Evolutionary conservation across 1,140 invertebrate species (phyloP).

Genomic region (Drosophila truncata): DNA sequence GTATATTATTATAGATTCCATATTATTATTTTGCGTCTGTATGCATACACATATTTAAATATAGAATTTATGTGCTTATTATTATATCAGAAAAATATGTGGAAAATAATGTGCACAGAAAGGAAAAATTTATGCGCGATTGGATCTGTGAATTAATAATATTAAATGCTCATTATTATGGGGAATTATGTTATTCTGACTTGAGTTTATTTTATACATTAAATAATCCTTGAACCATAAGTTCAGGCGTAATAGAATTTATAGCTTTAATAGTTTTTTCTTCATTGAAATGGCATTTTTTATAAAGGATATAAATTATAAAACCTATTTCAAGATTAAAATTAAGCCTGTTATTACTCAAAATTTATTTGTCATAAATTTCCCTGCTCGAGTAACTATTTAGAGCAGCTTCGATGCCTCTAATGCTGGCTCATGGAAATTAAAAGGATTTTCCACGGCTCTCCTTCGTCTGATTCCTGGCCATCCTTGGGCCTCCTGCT

Average conservation of each 20-base stretch:
- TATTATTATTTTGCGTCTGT: slow-evolving; percentile 19
- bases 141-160: slow-evolving; percentile 1
- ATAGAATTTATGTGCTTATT: slow-evolving; percentile 40
- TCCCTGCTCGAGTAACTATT: slow-evolving; percentile 2
- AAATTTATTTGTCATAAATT: not conserved
- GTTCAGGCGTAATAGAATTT: not conserved
- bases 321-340: not conserved
- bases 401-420: not conserved
- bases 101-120: slow-evolving; percentile 15
- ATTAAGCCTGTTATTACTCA: no score
- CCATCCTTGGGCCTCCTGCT: slow-evolving; percentile 8
- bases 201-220: not conserved
- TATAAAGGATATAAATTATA: not conserved
- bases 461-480: slow-evolving; percentile 6
- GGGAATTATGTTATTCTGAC: not conserved
- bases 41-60: slow-evolving; percentile 22
- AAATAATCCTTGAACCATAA: not conserved
- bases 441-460: slow-evolving; percentile 30
- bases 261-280: no score
- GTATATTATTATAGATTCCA: slow-evolving; percentile 25
- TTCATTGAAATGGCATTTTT: not conserved
- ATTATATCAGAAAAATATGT: slow-evolving; percentile 23
- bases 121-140: slow-evolving; percentile 1
- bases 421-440: slow-evolving; percentile 24
- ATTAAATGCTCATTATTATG: slow-evolving; percentile 2